Percentiles rank a stretch among this genome's conserved stretches.
phyloP scores from a whole-genome alignment of 2,797 vertebrate species.

The Acanthopagrus latus region DNA sequence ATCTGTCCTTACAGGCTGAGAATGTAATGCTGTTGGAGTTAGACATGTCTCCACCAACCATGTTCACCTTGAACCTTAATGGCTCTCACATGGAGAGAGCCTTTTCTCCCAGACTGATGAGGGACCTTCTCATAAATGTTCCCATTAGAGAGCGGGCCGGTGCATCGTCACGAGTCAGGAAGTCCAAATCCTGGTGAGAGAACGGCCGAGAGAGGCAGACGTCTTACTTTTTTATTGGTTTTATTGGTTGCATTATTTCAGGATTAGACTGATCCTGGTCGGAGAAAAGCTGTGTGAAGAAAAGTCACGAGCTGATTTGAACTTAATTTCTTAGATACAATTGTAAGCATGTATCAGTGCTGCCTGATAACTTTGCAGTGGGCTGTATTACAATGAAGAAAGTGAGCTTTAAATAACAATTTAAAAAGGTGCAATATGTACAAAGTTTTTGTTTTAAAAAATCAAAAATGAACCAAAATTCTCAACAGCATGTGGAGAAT shows the following conservation, averaged over 20 bases:
- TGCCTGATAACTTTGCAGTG: not conserved
- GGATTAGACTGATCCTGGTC: not conserved
- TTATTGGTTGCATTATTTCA: not conserved
- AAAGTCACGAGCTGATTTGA: not conserved
- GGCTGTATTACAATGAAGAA: not conserved
- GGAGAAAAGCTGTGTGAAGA: not conserved
- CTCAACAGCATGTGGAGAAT: too few relatives aligned
- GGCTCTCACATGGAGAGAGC: constrained; percentile 89
- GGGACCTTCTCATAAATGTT: constrained; percentile 85
- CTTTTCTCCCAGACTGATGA: constrained; percentile 88
- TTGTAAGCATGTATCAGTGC: not conserved
- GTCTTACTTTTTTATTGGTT: too few relatives aligned
- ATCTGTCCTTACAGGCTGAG: constrained; percentile 87
- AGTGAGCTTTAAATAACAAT: not conserved
- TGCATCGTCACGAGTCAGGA: constrained; percentile 89
- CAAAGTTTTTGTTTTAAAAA: too few relatives aligned
- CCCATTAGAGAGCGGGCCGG: constrained; percentile 83
- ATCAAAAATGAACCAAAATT: too few relatives aligned
- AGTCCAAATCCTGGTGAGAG: constrained; percentile 94
- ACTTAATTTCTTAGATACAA: not conserved
- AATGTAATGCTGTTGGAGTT: constrained; percentile 97
- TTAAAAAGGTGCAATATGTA: not conserved
- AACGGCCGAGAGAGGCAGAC: not conserved
- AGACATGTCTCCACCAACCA: constrained; percentile 93
- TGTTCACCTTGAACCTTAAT: constrained; percentile 92